Evolutionary conservation across 2,797 vertebrate species (phyloP), one percentile per base, ranked within the genome.

Genomic region (Falco biarmicus): DNA sequence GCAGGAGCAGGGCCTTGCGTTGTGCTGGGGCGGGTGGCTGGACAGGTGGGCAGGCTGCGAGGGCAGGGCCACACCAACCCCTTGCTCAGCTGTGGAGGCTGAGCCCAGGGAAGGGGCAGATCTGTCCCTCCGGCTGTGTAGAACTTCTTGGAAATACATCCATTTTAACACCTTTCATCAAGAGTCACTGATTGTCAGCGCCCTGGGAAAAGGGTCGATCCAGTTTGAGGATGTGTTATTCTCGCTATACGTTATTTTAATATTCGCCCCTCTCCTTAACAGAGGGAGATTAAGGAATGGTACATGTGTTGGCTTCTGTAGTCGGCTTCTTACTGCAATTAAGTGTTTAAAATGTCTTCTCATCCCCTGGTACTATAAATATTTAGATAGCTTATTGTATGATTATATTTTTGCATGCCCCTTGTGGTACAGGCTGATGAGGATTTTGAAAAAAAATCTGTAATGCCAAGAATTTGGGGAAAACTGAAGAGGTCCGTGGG

Each of bases 341-440:
- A 96, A 79, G 66, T 73, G 63, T 60, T 87, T 88, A 87, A 95
- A 95, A 93, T 80, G 32, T 92, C 89, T 96, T 64, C 66, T 80
- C 80, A 53, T 85, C 34, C 73, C 51, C 61, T 69, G 21, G 39
- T 28, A 54, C 31, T 31, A 25, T 69, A 85, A 82, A 71, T 87
- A 87, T 89, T 91, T 95, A 92, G 79, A 84, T 56, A 95, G 59
- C 10, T 96, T 95, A 31, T 94, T 96, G 48, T 93, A 43, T 91
- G 66, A 59, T 47, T 64, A 19, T 68, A 28, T 63, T 92, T 93
- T 68, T 77, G 57, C 26, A 9, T 80, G 56, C 43, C 48, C 91
- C 70, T 37, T 69, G 43, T 41, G 56, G 60, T 65, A 59, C 11
- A 50, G 74, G 18, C 48, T 82, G 70, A 70, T 53, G 41, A 91